Evolutionary conservation across 2,113 vertebrate genomes (phyloP), one percentile per base, ranked within the genome.

Genomic region (Thryonomys swinderianus): DNA sequence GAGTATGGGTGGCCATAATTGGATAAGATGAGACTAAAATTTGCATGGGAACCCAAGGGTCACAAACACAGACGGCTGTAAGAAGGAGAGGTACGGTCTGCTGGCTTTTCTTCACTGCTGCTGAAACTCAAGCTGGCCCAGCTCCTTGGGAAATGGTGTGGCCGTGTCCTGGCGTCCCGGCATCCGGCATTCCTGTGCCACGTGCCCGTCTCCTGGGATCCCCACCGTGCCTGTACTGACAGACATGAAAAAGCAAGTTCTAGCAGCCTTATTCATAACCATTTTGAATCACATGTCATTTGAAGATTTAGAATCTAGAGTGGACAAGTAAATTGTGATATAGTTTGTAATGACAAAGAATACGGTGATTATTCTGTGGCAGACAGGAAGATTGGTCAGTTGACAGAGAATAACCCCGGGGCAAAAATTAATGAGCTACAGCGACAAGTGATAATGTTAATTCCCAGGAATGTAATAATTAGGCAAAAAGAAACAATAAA

Each of bases 401-500:
- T 34, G 55, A 27, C 48, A 34, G 40, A 48, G 34, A 34, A 16
- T 37, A 45, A n/a, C n/a, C n/a, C 7, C 51, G 37, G 55, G 74
- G 30, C 66, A 37, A 42, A 89, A 83, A 48, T 81, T 37, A 78
- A 37, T 83, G 51, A 45, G 78, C 57, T 64, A n/a, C 16, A 91
- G 40, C n/a, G 55, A 14, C 42, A 20, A 53, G 20, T 71, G 51
- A 53, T 86, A 78, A 59, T 23, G 90, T 7, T 37, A 25, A 21
- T 34, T 66, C 37, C 79, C 13, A 90, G 30, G 55, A 71, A 42
- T 42, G 53, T 76, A 64, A 66, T 66, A 51, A 51, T 10, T 76
- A 37, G 67, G 34, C 55, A 82, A 57, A 92, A 92, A 96, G 45
- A 71, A 89, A 45, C 32, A 82, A 87, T 32, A 80, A 76, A 45